Base-by-base conservation (phyloP, 2,888 invertebrate species). In the Harpagoxenus sublaevis region DNA sequence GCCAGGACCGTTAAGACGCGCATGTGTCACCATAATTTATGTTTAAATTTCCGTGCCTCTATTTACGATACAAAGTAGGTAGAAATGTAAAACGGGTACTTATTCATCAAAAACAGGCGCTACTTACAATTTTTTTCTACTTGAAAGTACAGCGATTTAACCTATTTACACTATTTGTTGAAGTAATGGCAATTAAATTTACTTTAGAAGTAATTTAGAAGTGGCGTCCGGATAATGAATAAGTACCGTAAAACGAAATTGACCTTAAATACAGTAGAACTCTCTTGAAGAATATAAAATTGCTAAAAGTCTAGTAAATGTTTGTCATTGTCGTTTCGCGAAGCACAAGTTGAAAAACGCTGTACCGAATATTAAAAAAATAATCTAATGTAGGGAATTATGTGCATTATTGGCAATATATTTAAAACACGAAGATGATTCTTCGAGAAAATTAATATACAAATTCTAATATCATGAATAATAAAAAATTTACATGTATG, bases 401-500 rank as follows among this genome's bases (percentile, higher is more conserved):
- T 31, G 48, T 68, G 66, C 48, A 68, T 48, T 68, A 48, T 48
- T 68, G 48, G 66, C 66, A 66, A 18, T 28, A 15, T 45, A 65
- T 66, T 45, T 28, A 6, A 45, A 45, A 66, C 9, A 28, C 15
- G 15, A 48, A 18, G 48, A 42, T 2, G 10, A 68, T 68, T 31
- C 6, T 68, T 68, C 2, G 18, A 18, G 9, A 18, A 3, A 48
- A 18, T 48, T 31, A 18, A 8, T 45, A 9, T 55, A 42, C 5
- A 5, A 73, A 4, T n/a, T 31, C 31, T 15, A 18, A 45, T n/a
- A 23, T 70, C 28, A 31, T 45, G 10, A 31, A 31, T 45, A 28
- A 28, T 74, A 15, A 45, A 51, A 57, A 42, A 28, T 4, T 15
- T 23, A 53, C 6, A 3, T 23, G 3, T 6, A 8, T 4, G 3